phyloP scores from a whole-genome alignment of 2,113 vertebrate species.

The Lepus timidus region DNA sequence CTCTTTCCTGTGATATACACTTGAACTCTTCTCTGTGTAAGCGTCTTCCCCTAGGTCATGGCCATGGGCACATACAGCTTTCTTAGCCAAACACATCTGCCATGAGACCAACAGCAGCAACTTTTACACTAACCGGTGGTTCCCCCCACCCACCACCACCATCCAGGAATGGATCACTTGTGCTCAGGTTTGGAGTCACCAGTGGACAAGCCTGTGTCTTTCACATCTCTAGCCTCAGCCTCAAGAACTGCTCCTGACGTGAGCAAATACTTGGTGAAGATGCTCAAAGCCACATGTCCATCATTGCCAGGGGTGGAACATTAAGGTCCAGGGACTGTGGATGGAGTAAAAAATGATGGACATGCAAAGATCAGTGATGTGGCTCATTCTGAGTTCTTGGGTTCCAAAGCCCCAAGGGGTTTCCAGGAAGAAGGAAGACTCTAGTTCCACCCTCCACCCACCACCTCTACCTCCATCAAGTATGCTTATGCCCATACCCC shows the following conservation, averaged over 20 bases:
- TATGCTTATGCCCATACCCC: background rate
- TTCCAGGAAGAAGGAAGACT: background rate
- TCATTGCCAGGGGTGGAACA: accelerated
- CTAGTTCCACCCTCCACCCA: too few species aligned
- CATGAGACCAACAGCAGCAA: background rate
- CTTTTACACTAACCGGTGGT: background rate
- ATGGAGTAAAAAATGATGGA: too few species aligned
- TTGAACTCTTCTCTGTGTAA: background rate
- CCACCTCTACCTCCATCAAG: too few species aligned
- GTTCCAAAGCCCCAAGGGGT: background rate
- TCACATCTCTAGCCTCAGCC: background rate
- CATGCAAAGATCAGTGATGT: background rate
- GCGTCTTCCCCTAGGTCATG: background rate
- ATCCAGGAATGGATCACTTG: accelerated
- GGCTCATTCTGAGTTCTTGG: background rate
- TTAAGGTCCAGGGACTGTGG: background rate
- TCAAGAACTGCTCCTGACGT: background rate
- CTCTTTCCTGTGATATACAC: background rate
- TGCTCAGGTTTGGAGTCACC: background rate
- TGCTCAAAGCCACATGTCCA: background rate
- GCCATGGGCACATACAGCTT: background rate
- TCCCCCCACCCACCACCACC: too few species aligned
- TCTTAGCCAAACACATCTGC: background rate
- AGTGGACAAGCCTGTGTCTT: background rate
- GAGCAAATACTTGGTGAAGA: background rate